Evolutionary conservation across 2,888 invertebrate species (phyloP).

Genomic region (Blastobasis adustella): DNA sequence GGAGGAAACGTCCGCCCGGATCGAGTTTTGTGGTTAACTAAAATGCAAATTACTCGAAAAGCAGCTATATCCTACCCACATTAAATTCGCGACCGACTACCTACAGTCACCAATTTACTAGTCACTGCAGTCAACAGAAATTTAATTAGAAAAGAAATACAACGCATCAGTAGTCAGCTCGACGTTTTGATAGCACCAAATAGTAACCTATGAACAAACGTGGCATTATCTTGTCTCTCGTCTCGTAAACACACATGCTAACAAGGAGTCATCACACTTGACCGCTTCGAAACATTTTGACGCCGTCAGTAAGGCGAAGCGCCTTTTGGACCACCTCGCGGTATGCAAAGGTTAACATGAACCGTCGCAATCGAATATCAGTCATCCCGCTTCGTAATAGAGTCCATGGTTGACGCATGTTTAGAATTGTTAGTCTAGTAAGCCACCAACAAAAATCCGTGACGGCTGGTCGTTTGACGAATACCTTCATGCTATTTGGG

Average conservation of each 20-base stretch:
- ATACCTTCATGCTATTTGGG: slow-evolving; percentile 43
- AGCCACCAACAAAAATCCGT: slow-evolving; percentile 37
- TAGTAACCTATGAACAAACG: slow-evolving; percentile 11
- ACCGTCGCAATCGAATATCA: slow-evolving; percentile 14
- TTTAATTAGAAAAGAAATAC: slow-evolving; percentile 11
- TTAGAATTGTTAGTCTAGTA: slow-evolving; percentile 19
- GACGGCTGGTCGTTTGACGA: slow-evolving; percentile 61
- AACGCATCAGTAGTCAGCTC: slow-evolving; percentile 13
- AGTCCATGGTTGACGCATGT: slow-evolving; percentile 13
- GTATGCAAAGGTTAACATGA: slow-evolving; percentile 28
- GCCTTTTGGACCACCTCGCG: slow-evolving; percentile 47
- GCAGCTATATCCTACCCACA: too few species aligned
- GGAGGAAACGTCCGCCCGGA: too few species aligned
- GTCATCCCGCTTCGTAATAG: slow-evolving; percentile 14
- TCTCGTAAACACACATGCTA: slow-evolving; percentile 45
- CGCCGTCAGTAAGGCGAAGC: slow-evolving; percentile 52
- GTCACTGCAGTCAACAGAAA: not conserved
- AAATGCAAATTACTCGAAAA: too few species aligned
- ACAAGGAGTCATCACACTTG: slow-evolving; percentile 64
- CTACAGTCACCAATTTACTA: too few species aligned
- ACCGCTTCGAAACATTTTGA: slow-evolving; percentile 59
- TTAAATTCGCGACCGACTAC: too few species aligned
- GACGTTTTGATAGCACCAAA: slow-evolving; percentile 9
- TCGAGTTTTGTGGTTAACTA: too few species aligned
- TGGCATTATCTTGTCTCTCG: slow-evolving; percentile 54